Percentiles rank a stretch among this genome's conserved stretches.
Conservation (phyloP, 2,888 invertebrate genomes). For the Drosophila quasianomalipes region DNA sequence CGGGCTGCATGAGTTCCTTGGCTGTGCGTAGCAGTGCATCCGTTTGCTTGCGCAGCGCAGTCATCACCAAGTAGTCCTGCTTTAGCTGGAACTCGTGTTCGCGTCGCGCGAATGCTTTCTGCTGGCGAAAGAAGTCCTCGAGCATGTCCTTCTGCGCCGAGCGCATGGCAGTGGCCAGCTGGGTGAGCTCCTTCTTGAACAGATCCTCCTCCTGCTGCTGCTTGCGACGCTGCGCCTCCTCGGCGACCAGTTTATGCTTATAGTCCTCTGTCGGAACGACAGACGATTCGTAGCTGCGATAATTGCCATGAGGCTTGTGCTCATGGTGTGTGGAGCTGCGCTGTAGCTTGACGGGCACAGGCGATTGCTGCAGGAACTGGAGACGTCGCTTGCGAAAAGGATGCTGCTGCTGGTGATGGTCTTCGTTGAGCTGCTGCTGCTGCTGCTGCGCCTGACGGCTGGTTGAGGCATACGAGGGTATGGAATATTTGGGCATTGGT, state of each 20-base stretch:
- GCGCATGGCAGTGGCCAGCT: constrained; percentile 77
- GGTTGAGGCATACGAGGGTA: constrained; percentile 52
- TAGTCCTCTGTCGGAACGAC: constrained; percentile 17
- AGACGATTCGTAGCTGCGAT: constrained; percentile 28
- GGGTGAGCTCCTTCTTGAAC: constrained; percentile 78
- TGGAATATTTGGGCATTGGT: constrained; percentile 39
- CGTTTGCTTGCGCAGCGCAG: constrained; percentile 83
- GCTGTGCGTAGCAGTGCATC: constrained; percentile 73
- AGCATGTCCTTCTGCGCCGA: constrained; percentile 82
- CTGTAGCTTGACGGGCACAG: constrained; percentile 70
- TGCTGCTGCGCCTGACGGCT: constrained; percentile 59
- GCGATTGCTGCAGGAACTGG: constrained; percentile 28
- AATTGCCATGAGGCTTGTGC: constrained; percentile 6
- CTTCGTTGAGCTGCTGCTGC: constrained; percentile 22
- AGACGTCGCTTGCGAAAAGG: constrained; percentile 57
- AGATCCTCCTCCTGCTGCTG: constrained; percentile 68
- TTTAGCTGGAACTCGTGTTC: constrained; percentile 84
- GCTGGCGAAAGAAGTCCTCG: constrained; percentile 82
- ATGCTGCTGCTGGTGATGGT: constrained; percentile 27
- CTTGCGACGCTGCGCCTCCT: constrained; percentile 39
- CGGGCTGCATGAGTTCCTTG: constrained; percentile 49
- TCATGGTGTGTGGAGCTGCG: constrained; percentile 46
- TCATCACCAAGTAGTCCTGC: constrained; percentile 81
- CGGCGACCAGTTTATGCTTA: constrained; percentile 6
- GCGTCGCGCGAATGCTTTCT: constrained; percentile 80